Evolutionary conservation across 2,888 invertebrate genomes (phyloP).

Genomic region (Formica aserva): DNA sequence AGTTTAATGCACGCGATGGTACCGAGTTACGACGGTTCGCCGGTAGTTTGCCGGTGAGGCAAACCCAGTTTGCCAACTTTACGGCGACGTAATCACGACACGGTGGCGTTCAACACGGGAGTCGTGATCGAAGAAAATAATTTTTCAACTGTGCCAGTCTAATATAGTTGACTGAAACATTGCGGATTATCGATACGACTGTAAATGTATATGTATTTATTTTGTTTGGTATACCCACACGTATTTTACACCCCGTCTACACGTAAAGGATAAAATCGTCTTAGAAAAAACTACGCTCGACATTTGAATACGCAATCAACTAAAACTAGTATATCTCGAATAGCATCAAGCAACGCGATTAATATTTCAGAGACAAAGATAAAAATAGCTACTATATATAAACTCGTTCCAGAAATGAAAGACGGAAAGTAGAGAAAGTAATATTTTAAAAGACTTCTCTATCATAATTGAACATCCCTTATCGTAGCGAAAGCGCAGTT

Average conservation of each 20-base stretch:
- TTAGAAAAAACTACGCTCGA: neutral
- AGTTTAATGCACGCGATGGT: slow-evolving; percentile 45
- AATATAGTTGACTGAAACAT: neutral
- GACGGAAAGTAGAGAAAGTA: neutral
- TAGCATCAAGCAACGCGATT: neutral
- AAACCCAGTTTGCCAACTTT: slow-evolving; percentile 50
- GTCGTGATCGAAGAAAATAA: slow-evolving; percentile 27
- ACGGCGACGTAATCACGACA: slow-evolving; percentile 49
- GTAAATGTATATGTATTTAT: neutral
- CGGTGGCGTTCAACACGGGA: slow-evolving; percentile 6
- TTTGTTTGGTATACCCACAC: neutral
- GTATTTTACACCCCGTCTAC: neutral
- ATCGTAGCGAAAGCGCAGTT: neutral
- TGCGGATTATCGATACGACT: neutral
- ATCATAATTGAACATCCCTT: neutral
- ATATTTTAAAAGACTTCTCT: neutral
- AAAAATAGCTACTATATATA: neutral
- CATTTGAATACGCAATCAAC: neutral
- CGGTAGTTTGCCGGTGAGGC: slow-evolving; percentile 19
- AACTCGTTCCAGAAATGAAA: neutral
- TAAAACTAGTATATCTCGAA: neutral
- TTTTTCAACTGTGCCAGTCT: slow-evolving; percentile 6
- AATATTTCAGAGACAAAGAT: neutral
- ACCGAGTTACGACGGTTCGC: slow-evolving; percentile 28
- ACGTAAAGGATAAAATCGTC: neutral